Evolutionary conservation across 2,888 invertebrate genomes (phyloP).

Genomic region (Diaphora mendica): DNA sequence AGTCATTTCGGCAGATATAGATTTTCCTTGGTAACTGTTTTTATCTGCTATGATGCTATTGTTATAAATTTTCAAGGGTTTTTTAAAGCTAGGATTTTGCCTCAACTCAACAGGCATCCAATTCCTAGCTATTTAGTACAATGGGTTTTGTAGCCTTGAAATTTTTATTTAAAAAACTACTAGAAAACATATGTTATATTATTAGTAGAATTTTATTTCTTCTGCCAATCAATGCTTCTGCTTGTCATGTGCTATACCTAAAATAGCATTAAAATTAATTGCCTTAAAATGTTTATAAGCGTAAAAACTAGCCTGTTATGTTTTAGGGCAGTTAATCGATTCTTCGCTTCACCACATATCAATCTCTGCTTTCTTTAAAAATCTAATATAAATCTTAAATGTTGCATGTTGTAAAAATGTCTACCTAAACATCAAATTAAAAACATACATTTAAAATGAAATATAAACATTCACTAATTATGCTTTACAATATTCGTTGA

Average conservation of each 20-base stretch:
- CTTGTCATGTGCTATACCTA: conserved; percentile 34
- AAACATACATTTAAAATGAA: conserved; percentile 29
- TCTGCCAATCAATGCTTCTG: conserved; percentile 36
- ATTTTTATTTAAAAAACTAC: conserved; percentile 4
- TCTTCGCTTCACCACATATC: conserved; percentile 45
- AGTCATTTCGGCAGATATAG: conserved; percentile 26
- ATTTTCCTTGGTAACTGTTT: conserved; percentile 28
- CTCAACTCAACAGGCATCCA: conserved; percentile 18
- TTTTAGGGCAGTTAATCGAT: conserved; percentile 31
- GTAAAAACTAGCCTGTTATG: too few relatives aligned
- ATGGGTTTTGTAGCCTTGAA: conserved; percentile 23
- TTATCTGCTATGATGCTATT: conserved; percentile 20
- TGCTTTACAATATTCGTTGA: conserved; percentile 55
- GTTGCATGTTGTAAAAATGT: conserved; percentile 69
- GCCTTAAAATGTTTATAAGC: conserved; percentile 18
- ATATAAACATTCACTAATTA: conserved; percentile 19
- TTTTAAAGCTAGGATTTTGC: conserved; percentile 10
- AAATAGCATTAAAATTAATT: conserved; percentile 26
- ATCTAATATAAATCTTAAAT: conserved; percentile 53
- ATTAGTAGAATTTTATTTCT: conserved; percentile 12
- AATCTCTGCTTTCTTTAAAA: conserved; percentile 59
- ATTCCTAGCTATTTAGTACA: conserved; percentile 22
- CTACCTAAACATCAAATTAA: conserved; percentile 43
- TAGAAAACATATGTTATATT: neutral
- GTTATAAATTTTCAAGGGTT: conserved; percentile 8